These are phyloP conservation scores for Rhea americana DNA, from an alignment of 2,113 vertebrate genomes.

Conservation along the genomic window DNA sequence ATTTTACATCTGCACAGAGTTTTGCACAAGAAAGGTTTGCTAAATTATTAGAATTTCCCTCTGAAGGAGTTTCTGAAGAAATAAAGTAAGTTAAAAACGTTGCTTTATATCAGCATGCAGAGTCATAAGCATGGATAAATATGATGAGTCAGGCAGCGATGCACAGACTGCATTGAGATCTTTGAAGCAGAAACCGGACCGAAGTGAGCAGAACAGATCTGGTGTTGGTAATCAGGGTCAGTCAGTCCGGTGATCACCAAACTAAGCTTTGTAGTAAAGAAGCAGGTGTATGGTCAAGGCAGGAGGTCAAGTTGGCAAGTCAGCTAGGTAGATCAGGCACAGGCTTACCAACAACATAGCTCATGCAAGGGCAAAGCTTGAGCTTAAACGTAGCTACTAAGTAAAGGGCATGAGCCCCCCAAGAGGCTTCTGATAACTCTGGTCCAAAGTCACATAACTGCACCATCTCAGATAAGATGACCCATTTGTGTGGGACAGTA, in stretches of 20 bases:
- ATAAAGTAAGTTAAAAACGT: not conserved
- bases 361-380: too few species aligned
- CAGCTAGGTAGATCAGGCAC: too few species aligned
- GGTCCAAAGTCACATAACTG: too few species aligned
- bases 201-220: not conserved
- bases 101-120: not conserved
- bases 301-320: too few species aligned
- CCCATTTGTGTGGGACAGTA: not conserved
- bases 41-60: not conserved
- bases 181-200: not conserved
- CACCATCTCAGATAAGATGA: not conserved
- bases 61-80: not conserved
- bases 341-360: too few species aligned
- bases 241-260: too few species aligned
- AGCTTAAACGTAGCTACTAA: too few species aligned
- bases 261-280: too few species aligned
- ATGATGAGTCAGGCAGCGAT: not conserved
- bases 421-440: too few species aligned
- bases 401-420: too few species aligned
- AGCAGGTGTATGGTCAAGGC: too few species aligned
- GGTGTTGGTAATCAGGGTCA: too few species aligned
- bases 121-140: not conserved
- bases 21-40: not conserved
- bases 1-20: not conserved
- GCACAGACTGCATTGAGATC: not conserved